These are phyloP conservation scores for Embidobia sp. DNA, from an alignment of 2,888 invertebrate species.

Conservation along the genomic window DNA sequence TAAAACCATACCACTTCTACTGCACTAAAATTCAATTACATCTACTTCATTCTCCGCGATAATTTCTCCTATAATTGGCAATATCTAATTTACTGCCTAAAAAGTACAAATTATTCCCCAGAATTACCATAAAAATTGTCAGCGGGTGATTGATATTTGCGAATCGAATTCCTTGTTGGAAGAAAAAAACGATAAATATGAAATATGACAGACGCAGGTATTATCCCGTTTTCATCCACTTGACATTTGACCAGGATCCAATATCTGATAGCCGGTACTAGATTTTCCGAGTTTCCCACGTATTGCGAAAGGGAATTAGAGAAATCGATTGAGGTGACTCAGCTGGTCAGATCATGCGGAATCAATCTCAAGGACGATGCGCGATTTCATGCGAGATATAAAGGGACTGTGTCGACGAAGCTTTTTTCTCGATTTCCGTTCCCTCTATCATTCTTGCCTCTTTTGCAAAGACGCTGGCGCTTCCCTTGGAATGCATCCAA, in stretches of 20 bases:
- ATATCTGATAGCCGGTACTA: conserved; percentile 25
- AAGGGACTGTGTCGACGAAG: conserved; percentile 51
- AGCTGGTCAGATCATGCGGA: conserved; percentile 66
- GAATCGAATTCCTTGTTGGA: not conserved
- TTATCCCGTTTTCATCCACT: conserved; percentile 22
- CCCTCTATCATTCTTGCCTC: conserved; percentile 57
- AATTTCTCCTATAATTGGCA: not conserved
- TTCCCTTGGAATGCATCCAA: conserved; percentile 63
- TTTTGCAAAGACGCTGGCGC: conserved; percentile 52
- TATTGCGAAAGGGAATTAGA: conserved; percentile 49
- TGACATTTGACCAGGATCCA: conserved; percentile 32
- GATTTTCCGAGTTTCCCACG: conserved; percentile 24
- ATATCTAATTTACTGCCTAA: not conserved
- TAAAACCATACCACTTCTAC: not conserved
- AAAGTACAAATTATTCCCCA: not conserved
- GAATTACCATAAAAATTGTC: not conserved
- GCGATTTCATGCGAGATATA: conserved; percentile 47
- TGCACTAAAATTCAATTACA: conserved; percentile 1
- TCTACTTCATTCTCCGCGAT: not conserved
- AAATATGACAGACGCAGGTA: conserved; percentile 24
- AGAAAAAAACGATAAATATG: conserved; percentile 25
- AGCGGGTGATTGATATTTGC: not conserved
- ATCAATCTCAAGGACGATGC: conserved; percentile 65
- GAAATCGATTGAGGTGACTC: conserved; percentile 55
- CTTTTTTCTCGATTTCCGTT: conserved; percentile 58